phyloP scores from a whole-genome alignment of 2,113 vertebrate genomes.

The Alectura lathami region DNA sequence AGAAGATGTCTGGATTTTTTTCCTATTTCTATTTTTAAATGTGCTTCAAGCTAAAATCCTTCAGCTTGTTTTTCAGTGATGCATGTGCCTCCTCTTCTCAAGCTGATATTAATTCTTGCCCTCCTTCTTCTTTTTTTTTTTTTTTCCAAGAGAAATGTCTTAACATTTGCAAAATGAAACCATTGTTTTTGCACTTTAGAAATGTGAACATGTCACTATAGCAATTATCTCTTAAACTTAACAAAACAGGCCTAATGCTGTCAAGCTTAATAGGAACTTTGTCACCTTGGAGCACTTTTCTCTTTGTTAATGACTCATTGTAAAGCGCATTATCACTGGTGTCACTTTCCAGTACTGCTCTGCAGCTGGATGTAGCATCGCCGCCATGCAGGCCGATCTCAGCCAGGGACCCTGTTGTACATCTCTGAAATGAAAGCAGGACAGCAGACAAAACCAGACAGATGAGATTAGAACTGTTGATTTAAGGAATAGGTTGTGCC shows the following conservation, averaged over 20 bases:
- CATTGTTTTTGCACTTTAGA: constrained; percentile 18
- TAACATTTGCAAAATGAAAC: constrained; percentile 15
- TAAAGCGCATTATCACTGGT: not conserved
- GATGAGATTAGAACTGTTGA: not conserved
- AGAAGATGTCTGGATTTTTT: not conserved
- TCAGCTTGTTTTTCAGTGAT: not conserved
- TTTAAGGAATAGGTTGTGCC: not conserved
- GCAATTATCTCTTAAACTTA: constrained; percentile 45
- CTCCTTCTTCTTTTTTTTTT: not conserved
- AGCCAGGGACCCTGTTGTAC: not conserved
- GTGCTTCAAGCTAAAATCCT: not conserved
- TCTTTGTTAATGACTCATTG: constrained; percentile 16
- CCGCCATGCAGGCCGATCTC: not conserved
- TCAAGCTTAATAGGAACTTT: constrained; percentile 3
- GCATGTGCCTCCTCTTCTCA: not conserved
- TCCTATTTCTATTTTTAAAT: not conserved
- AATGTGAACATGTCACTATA: constrained; percentile 10
- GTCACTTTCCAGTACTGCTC: not conserved
- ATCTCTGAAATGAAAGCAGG: not conserved
- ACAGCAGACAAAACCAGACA: not conserved
- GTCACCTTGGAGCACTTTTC: not conserved
- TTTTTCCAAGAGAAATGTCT: constrained; percentile 6
- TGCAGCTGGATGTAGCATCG: not conserved
- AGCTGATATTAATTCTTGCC: not conserved
- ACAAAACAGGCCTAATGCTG: constrained; percentile 16